Conservation (phyloP, 2,113 vertebrate species). For the Spea multiplicata region DNA sequence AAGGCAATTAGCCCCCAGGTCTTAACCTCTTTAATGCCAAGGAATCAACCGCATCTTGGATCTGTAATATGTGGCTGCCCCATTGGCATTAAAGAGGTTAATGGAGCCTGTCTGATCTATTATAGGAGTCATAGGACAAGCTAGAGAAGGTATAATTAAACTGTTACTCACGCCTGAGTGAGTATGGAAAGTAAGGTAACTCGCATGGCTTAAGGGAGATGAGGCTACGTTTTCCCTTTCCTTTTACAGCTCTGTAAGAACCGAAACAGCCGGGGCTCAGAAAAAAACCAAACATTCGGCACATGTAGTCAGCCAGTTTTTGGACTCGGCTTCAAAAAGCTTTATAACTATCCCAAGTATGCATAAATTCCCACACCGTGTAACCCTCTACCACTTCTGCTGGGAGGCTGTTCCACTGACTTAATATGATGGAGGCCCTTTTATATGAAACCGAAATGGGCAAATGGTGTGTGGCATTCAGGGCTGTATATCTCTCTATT, state of each 20-base stretch:
- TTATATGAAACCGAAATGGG: too few relatives aligned
- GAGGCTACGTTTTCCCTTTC: constrained; percentile 5
- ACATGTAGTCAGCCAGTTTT: too few relatives aligned
- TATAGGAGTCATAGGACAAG: constrained; percentile 71
- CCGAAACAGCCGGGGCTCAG: too few relatives aligned
- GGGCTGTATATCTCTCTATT: too few relatives aligned
- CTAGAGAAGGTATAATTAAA: constrained; percentile 95
- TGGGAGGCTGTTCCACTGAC: too few relatives aligned
- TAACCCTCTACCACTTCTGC: too few relatives aligned
- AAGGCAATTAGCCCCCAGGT: constrained; percentile 66
- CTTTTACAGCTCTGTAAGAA: not conserved
- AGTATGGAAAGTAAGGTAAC: constrained; percentile 58
- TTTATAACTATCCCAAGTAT: too few relatives aligned
- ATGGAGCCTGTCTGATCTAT: constrained; percentile 57
- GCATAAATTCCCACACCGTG: too few relatives aligned
- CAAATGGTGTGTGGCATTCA: too few relatives aligned
- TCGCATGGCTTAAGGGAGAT: constrained; percentile 27
- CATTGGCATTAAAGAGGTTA: constrained; percentile 18
- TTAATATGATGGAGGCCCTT: too few relatives aligned
- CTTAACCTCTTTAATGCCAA: constrained; percentile 8
- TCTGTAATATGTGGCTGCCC: not conserved
- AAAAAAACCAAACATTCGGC: too few relatives aligned
- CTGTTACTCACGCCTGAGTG: constrained; percentile 71
- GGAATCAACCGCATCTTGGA: not conserved
- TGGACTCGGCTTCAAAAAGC: too few relatives aligned